phyloP scores from a whole-genome alignment of 2,113 vertebrate genomes.

The Lasiurus borealis region DNA sequence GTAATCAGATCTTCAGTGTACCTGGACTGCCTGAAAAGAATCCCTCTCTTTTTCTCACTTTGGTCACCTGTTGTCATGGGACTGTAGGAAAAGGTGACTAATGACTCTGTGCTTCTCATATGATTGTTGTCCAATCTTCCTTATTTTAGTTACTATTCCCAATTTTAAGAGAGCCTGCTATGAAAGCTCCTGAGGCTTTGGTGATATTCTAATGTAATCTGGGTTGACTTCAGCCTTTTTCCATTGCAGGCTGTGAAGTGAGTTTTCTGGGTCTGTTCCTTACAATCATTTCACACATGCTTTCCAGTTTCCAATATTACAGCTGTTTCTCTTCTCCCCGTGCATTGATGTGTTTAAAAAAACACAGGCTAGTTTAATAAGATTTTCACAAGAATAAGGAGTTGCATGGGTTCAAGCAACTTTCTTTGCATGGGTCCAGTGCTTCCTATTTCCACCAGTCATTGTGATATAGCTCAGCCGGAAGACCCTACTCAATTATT shows the following conservation, averaged over 20 bases:
- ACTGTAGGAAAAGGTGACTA: background rate
- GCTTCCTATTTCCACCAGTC: background rate
- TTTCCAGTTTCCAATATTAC: background rate
- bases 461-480: background rate
- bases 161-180: background rate
- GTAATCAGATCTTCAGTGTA: background rate
- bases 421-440: background rate
- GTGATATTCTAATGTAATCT: background rate
- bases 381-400: background rate
- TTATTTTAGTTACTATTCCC: background rate
- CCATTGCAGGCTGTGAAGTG: background rate
- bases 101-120: background rate
- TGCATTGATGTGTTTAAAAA: background rate
- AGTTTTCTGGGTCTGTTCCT: background rate
- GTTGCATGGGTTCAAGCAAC: background rate
- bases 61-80: background rate
- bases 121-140: background rate
- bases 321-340: background rate
- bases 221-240: background rate
- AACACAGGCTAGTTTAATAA: background rate
- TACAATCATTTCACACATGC: background rate
- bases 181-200: background rate
- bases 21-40: background rate
- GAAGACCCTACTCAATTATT: background rate
- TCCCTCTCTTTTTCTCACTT: background rate